These are phyloP conservation scores for Aselliscus stoliczkanus DNA, from an alignment of 2,797 vertebrate genomes.

Conservation along the genomic window DNA sequence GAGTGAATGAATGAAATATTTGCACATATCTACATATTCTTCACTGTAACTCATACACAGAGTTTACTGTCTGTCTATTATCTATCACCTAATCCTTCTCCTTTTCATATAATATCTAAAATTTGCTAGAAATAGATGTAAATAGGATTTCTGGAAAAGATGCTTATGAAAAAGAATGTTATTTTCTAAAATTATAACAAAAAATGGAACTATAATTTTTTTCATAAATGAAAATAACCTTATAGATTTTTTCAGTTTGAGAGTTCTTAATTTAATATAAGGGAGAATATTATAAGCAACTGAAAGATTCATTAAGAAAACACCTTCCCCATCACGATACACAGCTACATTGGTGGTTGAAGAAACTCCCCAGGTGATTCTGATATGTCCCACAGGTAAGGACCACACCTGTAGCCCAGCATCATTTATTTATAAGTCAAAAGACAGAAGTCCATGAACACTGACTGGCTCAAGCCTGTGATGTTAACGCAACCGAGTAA, in stretches of 20 bases:
- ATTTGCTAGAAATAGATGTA: background rate
- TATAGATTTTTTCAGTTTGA: background rate
- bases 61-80: background rate
- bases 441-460: background rate
- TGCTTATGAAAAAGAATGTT: background rate
- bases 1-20: background rate
- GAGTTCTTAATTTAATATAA: background rate
- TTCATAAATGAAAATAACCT: background rate
- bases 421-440: background rate
- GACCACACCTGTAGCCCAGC: background rate
- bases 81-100: background rate
- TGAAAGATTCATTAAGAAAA: background rate
- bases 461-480: too few relatives aligned
- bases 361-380: background rate
- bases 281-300: background rate
- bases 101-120: background rate
- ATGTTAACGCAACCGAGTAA: background rate
- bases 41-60: background rate
- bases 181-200: background rate
- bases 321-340: fast-evolving
- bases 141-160: background rate
- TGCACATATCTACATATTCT: too few relatives aligned
- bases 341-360: background rate
- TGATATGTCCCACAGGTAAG: background rate
- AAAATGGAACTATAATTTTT: background rate